A percentile compares a stretch with the other conserved stretches of the same genome.
phyloP scores from a whole-genome alignment of 2,797 vertebrate species.

The Saxicola maurus region DNA sequence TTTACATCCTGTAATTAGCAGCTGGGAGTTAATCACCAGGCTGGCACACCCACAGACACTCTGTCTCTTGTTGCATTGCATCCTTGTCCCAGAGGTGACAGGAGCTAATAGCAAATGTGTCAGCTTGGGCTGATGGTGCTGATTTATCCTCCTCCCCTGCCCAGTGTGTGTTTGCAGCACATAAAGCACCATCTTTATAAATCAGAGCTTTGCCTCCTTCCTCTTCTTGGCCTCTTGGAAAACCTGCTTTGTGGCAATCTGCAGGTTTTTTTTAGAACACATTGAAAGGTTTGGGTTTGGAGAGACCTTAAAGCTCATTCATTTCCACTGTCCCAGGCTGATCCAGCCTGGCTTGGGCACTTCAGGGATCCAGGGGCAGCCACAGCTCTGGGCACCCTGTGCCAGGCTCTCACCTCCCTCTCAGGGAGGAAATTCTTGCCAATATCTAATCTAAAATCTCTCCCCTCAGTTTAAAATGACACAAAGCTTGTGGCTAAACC shows the following conservation, averaged over 20 bases:
- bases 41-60: accelerated
- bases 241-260: not conserved
- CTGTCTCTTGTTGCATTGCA: not conserved
- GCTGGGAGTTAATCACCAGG: not conserved
- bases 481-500: not conserved
- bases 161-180: not conserved
- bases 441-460: not conserved
- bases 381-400: too few relatives aligned
- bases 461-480: not conserved
- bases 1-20: constrained; percentile 37
- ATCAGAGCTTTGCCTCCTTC: not conserved
- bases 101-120: not conserved
- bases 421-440: not conserved
- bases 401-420: not conserved
- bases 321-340: accelerated
- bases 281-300: not conserved
- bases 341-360: not conserved
- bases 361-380: too few relatives aligned
- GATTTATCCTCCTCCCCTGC: not conserved
- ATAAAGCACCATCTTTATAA: not conserved
- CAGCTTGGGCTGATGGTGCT: not conserved
- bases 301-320: not conserved
- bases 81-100: not conserved
- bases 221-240: not conserved
- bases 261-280: accelerated